Evolutionary conservation across 2,888 invertebrate genomes (phyloP).

Genomic region (Seira ritae): DNA sequence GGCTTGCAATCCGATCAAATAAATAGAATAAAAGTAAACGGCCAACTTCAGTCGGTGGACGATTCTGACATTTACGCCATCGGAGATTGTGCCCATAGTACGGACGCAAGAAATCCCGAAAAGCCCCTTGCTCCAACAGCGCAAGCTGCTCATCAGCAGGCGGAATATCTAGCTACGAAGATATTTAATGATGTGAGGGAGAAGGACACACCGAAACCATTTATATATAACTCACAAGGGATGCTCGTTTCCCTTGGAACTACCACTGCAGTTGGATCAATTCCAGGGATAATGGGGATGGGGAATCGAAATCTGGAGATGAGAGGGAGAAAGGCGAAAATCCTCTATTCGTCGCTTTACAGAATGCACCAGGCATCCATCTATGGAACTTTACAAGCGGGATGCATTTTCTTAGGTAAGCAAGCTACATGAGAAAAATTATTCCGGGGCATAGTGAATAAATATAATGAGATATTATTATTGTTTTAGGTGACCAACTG

Average conservation of each 20-base stretch:
- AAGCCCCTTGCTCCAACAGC: slow-evolving; percentile 64
- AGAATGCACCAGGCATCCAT: slow-evolving; percentile 68
- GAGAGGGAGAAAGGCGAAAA: slow-evolving; percentile 60
- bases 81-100: slow-evolving; percentile 65
- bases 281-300: slow-evolving; percentile 28
- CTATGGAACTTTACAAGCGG: slow-evolving; percentile 50
- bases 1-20: slow-evolving; percentile 55
- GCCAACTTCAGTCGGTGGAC: slow-evolving; percentile 56
- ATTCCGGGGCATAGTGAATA: too few species aligned
- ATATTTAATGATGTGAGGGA: slow-evolving; percentile 45
- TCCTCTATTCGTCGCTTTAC: slow-evolving; percentile 63
- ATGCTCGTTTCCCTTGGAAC: slow-evolving; percentile 65
- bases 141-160: slow-evolving; percentile 69
- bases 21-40: slow-evolving; percentile 61
- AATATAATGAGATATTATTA: too few species aligned
- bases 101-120: background rate
- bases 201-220: slow-evolving; percentile 45
- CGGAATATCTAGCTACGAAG: slow-evolving; percentile 60
- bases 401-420: slow-evolving; percentile 46
- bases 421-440: too few species aligned
- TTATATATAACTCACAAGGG: slow-evolving; percentile 63
- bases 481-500: too few species aligned
- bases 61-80: slow-evolving; percentile 58
- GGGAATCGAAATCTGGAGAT: slow-evolving; percentile 63
- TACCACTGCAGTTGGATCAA: slow-evolving; percentile 55